Evolutionary conservation across 35 echinoderm and acorn worm species (phyloP), one percentile per base, ranked within the genome.

Genomic region (Eucidaris tribuloides): DNA sequence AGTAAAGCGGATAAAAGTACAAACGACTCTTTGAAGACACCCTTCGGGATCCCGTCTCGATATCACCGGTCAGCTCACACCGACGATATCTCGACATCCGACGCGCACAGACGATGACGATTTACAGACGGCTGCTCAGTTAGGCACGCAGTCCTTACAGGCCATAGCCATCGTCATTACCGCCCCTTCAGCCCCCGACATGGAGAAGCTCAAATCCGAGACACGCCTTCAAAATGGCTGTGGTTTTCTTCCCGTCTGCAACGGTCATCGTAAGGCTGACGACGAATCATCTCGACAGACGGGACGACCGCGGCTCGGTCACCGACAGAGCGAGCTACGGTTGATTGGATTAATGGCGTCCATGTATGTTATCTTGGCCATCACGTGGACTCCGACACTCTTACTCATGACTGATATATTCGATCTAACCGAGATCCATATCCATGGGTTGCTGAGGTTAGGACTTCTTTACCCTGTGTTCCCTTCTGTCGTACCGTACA

Each of bases 381-480:
- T 74, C 68, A 44, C 38, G 2, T 74, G 68, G 68, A 22, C 44
- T 25, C 68, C 68, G 9, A 74, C 68, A 44, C 33, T 74, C 9
- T 42, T 74, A 3, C 24, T 41, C 22, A 44, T 74, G 68, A 74
- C 68, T 7, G 68, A 74, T 24, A 36, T 74, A 2, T 74, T 74
- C 44, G 68, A 74, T 20, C 44, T 74, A 23, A 74, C 14, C 11
- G 34, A 74, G 14, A n/a, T 41, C 24, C 68, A 74, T 3, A 44
- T 74, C 7, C 68, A 74, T 44, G 68, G 68, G 7, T 36, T 74
- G n/a, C 0, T 74, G 9, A 13, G 68, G 2, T 24, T 74, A 9
- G 68, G 68, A 1, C 44, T 74, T 42, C 68, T 74, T 41, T 74
- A 74, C 37, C 68, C 68, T 9, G 14, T 74, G 4, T 74, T 74